phyloP scores from a whole-genome alignment of 2,113 vertebrate species.

The Mystacornis crossleyi region DNA sequence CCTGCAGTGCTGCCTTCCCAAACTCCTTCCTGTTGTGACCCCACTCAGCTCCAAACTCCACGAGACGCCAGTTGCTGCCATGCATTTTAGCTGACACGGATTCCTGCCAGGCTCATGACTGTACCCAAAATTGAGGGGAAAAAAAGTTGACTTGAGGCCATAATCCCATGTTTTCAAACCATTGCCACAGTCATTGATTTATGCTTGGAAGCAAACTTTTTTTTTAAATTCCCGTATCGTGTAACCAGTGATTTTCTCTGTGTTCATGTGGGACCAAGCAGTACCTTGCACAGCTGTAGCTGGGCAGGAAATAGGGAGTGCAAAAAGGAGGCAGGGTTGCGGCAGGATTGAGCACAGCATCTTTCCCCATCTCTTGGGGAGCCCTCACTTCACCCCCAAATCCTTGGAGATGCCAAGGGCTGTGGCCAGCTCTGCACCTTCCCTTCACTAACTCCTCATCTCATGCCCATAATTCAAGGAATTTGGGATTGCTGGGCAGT shows the following conservation, averaged over 20 bases:
- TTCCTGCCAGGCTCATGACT: conserved; percentile 44
- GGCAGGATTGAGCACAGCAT: neutral
- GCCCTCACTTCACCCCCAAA: neutral
- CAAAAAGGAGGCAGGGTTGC: neutral
- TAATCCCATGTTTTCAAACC: conserved; percentile 6
- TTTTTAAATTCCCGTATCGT: neutral
- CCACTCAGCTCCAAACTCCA: neutral
- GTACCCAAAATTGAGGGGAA: neutral
- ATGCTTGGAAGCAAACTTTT: neutral
- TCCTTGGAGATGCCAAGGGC: neutral
- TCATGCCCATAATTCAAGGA: neutral
- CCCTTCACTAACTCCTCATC: neutral
- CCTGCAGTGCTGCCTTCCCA: neutral
- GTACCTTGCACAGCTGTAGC: neutral
- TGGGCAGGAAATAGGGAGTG: neutral
- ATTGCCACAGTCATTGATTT: neutral
- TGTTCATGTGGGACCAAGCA: neutral
- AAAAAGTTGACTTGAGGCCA: neutral
- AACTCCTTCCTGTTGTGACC: conserved; percentile 32
- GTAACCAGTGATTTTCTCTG: conserved; percentile 27
- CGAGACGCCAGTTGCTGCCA: neutral
- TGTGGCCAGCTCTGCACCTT: neutral
- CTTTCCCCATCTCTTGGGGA: neutral
- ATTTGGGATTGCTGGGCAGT: neutral
- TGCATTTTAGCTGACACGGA: neutral